Evolutionary conservation across 2,113 vertebrate genomes (phyloP).

Genomic region (Tragelaphus scriptus): DNA sequence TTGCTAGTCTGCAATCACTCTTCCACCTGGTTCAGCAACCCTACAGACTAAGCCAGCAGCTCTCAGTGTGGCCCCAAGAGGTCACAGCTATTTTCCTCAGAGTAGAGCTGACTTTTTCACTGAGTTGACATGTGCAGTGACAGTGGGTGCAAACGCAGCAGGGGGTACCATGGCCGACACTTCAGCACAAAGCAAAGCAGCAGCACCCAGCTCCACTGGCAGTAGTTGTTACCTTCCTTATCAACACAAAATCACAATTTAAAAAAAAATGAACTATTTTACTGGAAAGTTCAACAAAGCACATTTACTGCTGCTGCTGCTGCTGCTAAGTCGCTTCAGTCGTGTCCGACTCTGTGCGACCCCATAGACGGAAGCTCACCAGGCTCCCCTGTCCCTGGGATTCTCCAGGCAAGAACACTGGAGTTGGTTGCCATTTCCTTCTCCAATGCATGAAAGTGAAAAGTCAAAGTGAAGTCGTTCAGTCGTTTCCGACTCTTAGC

Average conservation of each 20-base stretch:
- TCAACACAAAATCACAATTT: not conserved
- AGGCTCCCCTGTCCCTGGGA: too few relatives aligned
- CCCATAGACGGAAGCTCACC: too few relatives aligned
- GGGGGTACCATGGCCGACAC: not conserved
- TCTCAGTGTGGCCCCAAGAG: not conserved
- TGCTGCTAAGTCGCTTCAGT: too few relatives aligned
- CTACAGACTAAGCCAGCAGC: not conserved
- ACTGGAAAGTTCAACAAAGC: not conserved
- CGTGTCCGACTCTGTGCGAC: too few relatives aligned
- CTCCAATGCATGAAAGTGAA: too few relatives aligned
- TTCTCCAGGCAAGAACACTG: too few relatives aligned
- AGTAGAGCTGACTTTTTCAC: not conserved
- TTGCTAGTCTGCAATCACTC: not conserved
- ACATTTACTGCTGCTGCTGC: too few relatives aligned
- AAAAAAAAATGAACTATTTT: not conserved
- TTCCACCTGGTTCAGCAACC: not conserved
- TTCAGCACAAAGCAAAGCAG: not conserved
- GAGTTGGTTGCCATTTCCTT: too few relatives aligned
- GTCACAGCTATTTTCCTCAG: not conserved
- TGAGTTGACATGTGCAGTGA: not conserved
- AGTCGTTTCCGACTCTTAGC: too few relatives aligned
- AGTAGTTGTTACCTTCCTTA: not conserved
- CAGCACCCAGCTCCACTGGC: not conserved
- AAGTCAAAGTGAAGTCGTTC: too few relatives aligned
- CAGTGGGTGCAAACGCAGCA: not conserved